Percentiles rank a stretch among this genome's conserved stretches.
Evolutionary conservation across 2,797 vertebrate species (phyloP).

Genomic region (Lithobates pipiens): DNA sequence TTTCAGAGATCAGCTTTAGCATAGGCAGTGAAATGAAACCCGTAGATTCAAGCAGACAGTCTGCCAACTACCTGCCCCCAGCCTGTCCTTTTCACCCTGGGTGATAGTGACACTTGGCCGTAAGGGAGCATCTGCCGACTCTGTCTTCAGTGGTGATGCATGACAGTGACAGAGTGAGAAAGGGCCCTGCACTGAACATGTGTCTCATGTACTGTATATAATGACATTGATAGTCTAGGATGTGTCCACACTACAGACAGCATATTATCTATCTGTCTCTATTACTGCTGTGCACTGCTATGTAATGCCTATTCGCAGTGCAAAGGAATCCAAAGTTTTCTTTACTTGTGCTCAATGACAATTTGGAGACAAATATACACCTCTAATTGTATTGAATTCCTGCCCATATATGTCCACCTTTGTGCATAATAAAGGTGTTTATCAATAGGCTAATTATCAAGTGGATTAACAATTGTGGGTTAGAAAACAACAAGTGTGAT

Average conservation of each 20-base stretch:
- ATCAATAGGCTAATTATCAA: too few species aligned
- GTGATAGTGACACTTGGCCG: slow-evolving; percentile 38
- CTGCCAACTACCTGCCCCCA: slow-evolving; percentile 44
- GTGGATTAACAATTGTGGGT: too few species aligned
- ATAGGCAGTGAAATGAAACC: slow-evolving; percentile 43
- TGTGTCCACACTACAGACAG: not conserved
- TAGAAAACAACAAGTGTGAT: too few species aligned
- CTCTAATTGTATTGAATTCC: not conserved
- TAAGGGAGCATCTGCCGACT: slow-evolving; percentile 34
- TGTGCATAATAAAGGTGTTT: too few species aligned
- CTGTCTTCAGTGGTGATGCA: slow-evolving; percentile 32
- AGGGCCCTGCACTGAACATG: slow-evolving; percentile 25
- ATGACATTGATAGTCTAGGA: slow-evolving; percentile 27
- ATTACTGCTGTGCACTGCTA: not conserved
- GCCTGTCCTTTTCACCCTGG: slow-evolving; percentile 47
- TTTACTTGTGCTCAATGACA: not conserved
- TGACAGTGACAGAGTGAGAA: slow-evolving; percentile 41
- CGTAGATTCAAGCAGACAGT: slow-evolving; percentile 52
- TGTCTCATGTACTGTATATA: slow-evolving; percentile 26
- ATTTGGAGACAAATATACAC: not conserved
- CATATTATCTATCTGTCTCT: slow-evolving; percentile 2
- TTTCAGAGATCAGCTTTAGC: slow-evolving; percentile 52
- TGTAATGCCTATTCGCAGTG: not conserved
- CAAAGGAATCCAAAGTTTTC: not conserved
- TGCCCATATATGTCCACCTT: not conserved